phyloP scores from a whole-genome alignment of 2,797 vertebrate genomes.

The Thalassophryne amazonica region DNA sequence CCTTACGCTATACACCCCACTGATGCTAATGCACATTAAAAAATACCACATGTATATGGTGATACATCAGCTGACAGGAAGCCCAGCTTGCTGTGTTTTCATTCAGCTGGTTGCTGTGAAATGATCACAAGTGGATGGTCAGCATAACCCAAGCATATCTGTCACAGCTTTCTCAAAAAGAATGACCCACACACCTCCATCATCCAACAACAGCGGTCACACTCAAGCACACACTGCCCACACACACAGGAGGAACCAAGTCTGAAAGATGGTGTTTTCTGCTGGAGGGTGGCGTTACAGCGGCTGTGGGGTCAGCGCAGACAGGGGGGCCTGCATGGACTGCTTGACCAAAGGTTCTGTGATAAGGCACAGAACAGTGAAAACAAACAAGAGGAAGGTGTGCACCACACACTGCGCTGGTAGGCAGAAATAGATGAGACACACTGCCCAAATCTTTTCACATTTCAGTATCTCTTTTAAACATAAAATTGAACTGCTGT shows the following conservation, averaged over 20 bases:
- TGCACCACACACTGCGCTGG: constrained; percentile 40
- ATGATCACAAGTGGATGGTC: constrained; percentile 65
- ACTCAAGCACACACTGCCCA: constrained; percentile 12
- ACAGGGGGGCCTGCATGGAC: constrained; percentile 42
- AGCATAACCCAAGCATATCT: constrained; percentile 55
- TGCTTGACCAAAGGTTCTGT: constrained; percentile 49
- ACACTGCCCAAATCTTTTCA: constrained; percentile 16
- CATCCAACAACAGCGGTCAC: constrained; percentile 7
- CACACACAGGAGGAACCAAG: constrained; percentile 29
- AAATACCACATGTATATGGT: constrained; percentile 53
- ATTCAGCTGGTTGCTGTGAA: constrained; percentile 69
- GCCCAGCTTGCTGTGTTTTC: constrained; percentile 33
- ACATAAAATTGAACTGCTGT: constrained; percentile 5
- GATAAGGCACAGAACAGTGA: constrained; percentile 45
- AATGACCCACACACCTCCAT: constrained; percentile 50
- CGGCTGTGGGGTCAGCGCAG: constrained; percentile 43
- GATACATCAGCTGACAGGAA: constrained; percentile 61
- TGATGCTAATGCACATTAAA: constrained; percentile 14
- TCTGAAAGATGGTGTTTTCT: constrained; percentile 42
- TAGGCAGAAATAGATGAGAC: constrained; percentile 38
- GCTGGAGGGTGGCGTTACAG: constrained; percentile 49
- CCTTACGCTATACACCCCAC: too few relatives aligned
- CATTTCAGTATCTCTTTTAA: constrained; percentile 14
- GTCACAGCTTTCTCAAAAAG: constrained; percentile 65
- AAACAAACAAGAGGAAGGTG: constrained; percentile 16